Base-by-base conservation (phyloP, 2,888 invertebrate species). In the Coremacera marginata region DNA sequence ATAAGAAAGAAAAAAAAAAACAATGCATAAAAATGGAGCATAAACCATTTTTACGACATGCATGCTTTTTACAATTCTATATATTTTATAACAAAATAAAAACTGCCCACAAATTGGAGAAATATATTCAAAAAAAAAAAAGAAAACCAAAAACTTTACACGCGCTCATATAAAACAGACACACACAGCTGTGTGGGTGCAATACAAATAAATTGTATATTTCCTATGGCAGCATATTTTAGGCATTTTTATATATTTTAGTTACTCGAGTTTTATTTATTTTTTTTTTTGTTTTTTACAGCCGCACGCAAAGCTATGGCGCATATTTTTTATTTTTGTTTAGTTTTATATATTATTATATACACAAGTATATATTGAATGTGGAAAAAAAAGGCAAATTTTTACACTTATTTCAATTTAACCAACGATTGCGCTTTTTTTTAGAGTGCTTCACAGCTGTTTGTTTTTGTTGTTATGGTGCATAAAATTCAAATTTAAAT, bases 401-500 rank as follows among this genome's bases (percentile, higher is more conserved):
- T 71, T 71, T 22, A 37, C 57, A 57, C 57, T 27, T 55, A 9
- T 37, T 57, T 67, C 14, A 27, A 27, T 25, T 60, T 67, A 37
- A 22, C 4, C 14, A 67, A 22, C 3, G 49, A 19, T 0, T 49
- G 2, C 2, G 16, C 31, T 49, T 68, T 52, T 25, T 68, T 52
- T 25, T 51, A 22, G 22, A 67, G 49, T 51, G 25, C 44, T 14
- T n/a, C 27, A 25, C 19, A 49, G 51, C 22, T 68, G 27, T 67
- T 67, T 67, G 7, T 63, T 67, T 44, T 49, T 51, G 37, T 49
- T 19, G 27, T 22, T 19, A 4, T 22, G 11, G 44, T 37, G 27
- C 44, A 70, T 51, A 27, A 16, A n/a, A 75, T 72, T 75, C 62
- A 75, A 72, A 68, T 70, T 65, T 11, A 76, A 52, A 63, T 76